Evolutionary conservation across 1,140 invertebrate genomes (phyloP), one percentile per base, ranked within the genome.

Genomic region (Popillia japonica): DNA sequence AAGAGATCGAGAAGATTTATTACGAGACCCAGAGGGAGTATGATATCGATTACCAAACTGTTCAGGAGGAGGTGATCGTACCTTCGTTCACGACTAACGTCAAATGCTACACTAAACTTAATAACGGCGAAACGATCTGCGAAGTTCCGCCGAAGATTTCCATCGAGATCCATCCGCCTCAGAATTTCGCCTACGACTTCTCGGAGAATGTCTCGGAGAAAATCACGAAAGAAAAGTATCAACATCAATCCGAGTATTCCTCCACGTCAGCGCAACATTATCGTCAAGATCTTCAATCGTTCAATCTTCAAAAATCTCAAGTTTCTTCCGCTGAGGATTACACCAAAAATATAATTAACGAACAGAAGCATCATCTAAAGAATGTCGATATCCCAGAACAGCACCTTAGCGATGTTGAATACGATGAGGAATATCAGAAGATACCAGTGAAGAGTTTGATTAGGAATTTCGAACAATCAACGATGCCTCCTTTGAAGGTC

Each of bases 391-490:
- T 41, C 14, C 41, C 72, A 1, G 34, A 74, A 40, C 72, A 74
- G 40, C 17, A 40, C 0, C 17, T 23, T 23, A 55, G 20, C 6
- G 72, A 76, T 55, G 14, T 48, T 17, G 77, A 83, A 20, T 83
- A 84, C 3, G 83, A 87, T 10, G 86, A 84, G 61, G 87, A 89
- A 10, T 91, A 92, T 79, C 88, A 89, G 7, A 89, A 90, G 76
- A 84, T 92, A 4, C 92, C 92, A 7, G 91, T 93, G 0, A 92
- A 90, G 80, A 89, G 90, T 23, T 80, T 93, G 17, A 93, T 93
- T 68, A 87, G 89, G 75, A 90, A 89, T 76, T 93, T 93, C 80
- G 91, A 92, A 80, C 89, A 92, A 82, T 90, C 87, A 0, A 88
- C 88, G 9, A 85, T 90, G 83, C 90, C 90, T 2, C 79, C 88